phyloP scores from a whole-genome alignment of 2,797 vertebrate genomes.

The Amphiprion clarkii region DNA sequence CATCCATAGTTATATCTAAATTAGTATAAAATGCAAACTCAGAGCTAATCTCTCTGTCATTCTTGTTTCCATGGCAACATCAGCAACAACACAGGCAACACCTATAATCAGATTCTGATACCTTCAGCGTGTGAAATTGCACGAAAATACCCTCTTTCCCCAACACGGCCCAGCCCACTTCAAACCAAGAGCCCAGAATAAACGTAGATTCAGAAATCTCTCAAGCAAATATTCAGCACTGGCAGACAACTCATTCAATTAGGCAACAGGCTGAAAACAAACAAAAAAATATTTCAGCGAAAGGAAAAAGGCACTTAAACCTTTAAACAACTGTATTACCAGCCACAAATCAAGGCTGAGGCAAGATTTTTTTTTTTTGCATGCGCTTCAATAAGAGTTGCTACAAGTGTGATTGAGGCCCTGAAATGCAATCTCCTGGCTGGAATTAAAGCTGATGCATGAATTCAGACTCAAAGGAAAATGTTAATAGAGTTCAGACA shows the following conservation, averaged over 20 bases:
- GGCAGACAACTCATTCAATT: background rate
- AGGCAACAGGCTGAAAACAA: conserved; percentile 1
- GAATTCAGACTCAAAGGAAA: conserved; percentile 50
- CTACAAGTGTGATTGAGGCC: conserved; percentile 34
- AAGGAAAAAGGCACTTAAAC: background rate
- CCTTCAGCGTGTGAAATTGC: conserved; percentile 4
- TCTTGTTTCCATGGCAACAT: conserved; percentile 6
- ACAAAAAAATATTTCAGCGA: conserved; percentile 2
- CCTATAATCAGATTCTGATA: conserved; percentile 4
- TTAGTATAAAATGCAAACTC: background rate
- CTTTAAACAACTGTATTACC: background rate
- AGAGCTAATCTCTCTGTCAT: background rate
- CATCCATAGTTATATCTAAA: background rate
- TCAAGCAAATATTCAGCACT: background rate
- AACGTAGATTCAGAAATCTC: background rate
- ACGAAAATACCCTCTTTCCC: conserved; percentile 2
- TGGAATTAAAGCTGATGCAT: conserved; percentile 50
- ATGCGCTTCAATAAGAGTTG: conserved; percentile 13
- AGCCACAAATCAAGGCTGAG: background rate
- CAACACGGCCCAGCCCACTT: background rate
- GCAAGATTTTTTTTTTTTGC: background rate
- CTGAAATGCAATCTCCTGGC: conserved; percentile 52
- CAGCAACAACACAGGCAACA: background rate
- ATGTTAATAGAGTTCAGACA: conserved; percentile 69
- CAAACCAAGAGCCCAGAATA: background rate